A percentile compares a stretch with the other conserved stretches of the same genome.
Conservation (phyloP, 2,113 vertebrate genomes). For the Chaetura pelagica region DNA sequence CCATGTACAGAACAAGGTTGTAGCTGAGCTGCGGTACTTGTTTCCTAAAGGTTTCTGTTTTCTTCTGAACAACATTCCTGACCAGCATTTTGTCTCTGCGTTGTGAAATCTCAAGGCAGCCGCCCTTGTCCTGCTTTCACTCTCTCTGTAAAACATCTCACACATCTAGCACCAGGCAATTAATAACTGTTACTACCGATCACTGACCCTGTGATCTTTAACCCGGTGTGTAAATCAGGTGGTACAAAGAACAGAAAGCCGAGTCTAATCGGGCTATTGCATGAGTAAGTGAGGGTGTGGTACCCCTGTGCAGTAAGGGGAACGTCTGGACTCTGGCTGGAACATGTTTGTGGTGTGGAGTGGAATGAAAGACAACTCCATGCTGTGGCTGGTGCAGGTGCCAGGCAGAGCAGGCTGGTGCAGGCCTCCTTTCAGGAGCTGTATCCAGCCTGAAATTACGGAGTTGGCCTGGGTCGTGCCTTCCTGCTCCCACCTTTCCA, state of each 20-base stretch:
- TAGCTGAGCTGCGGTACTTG: neutral
- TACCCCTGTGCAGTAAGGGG: accelerated
- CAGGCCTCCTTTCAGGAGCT: neutral
- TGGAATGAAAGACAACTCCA: neutral
- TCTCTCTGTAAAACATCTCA: neutral
- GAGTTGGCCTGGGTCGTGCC: neutral
- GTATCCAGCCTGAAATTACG: neutral
- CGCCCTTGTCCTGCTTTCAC: neutral
- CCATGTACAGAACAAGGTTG: neutral
- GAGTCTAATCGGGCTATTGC: neutral
- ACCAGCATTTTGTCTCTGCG: neutral
- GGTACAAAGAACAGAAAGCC: neutral
- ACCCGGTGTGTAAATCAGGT: neutral
- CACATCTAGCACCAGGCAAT: neutral
- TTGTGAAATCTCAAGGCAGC: neutral
- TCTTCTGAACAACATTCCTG: neutral
- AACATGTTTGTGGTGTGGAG: neutral
- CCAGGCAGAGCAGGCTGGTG: neutral
- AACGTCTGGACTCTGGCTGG: neutral
- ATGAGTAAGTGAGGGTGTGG: neutral
- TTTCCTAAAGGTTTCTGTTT: constrained; percentile 7
- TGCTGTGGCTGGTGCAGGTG: neutral
- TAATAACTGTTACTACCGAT: neutral
- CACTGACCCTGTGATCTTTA: neutral
- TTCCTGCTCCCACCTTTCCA: neutral